phyloP scores from a whole-genome alignment of 2,113 vertebrate species.

The Calyptommatus sinebrachiatus region DNA sequence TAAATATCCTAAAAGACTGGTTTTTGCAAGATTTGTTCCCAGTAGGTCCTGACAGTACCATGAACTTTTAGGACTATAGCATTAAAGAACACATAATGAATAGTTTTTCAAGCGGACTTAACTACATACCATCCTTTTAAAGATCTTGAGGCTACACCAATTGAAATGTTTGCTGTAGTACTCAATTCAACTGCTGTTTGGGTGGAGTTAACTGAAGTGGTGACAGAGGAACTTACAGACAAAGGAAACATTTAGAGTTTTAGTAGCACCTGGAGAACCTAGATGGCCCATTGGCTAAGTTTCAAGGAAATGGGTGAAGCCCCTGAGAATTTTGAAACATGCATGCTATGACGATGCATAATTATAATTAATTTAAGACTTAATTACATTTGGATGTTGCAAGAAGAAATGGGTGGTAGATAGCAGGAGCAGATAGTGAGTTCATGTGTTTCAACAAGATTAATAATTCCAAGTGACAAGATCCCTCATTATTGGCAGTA shows the following conservation, averaged over 20 bases:
- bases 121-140: neutral
- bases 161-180: neutral
- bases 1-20: no score
- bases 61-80: no score
- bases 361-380: neutral
- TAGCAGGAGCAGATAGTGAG: neutral
- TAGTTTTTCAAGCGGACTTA: neutral
- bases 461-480: neutral
- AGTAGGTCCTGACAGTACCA: no score
- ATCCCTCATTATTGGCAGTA: neutral
- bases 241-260: neutral
- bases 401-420: neutral
- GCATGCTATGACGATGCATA: neutral
- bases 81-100: no score
- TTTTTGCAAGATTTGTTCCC: no score
- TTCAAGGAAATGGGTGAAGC: neutral
- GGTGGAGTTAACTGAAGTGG: neutral
- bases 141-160: neutral
- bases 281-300: neutral
- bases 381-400: slow-evolving; percentile 1
- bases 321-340: neutral
- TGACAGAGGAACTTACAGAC: neutral
- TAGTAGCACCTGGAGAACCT: neutral
- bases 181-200: neutral
- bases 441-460: neutral